Percentiles rank a stretch among this genome's conserved stretches.
These are phyloP conservation scores for Centroberyx gerrardi DNA, from an alignment of 2,797 vertebrate species.

Conservation along the genomic window DNA sequence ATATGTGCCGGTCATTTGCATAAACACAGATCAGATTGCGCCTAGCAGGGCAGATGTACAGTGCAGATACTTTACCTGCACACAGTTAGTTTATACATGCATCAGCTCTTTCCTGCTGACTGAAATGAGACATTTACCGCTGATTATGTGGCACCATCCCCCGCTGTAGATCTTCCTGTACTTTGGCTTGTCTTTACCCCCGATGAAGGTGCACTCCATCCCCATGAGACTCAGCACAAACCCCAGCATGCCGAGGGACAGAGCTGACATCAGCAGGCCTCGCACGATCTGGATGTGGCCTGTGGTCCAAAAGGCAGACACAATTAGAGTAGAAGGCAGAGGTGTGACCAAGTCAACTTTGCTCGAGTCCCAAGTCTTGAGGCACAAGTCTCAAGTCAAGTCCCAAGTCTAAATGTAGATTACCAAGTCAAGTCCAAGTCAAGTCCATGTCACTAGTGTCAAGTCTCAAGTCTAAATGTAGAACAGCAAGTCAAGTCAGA, in stretches of 20 bases:
- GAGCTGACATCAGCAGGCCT: slow-evolving; percentile 83
- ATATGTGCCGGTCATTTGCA: neutral
- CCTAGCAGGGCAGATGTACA: neutral
- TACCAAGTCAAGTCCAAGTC: too few species aligned
- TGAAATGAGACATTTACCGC: slow-evolving; percentile 72
- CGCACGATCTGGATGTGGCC: slow-evolving; percentile 86
- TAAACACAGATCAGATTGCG: neutral
- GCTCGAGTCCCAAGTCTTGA: too few species aligned
- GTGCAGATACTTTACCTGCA: neutral
- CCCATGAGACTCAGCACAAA: slow-evolving; percentile 86
- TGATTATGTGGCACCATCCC: slow-evolving; percentile 81
- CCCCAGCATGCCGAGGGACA: slow-evolving; percentile 84
- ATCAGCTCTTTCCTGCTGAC: neutral
- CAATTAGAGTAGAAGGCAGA: neutral
- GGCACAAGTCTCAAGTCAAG: too few species aligned
- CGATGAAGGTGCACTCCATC: slow-evolving; percentile 89
- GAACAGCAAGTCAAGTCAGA: too few species aligned
- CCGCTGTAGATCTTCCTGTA: slow-evolving; percentile 79
- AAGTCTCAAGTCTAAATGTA: too few species aligned
- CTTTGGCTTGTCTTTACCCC: slow-evolving; percentile 85
- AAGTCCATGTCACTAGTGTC: too few species aligned
- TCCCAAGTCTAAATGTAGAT: too few species aligned
- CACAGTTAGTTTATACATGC: neutral
- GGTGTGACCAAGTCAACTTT: too few species aligned
- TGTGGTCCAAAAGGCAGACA: slow-evolving; percentile 51